A percentile compares a stretch with the other conserved stretches of the same genome.
Evolutionary conservation across 2,888 invertebrate genomes (phyloP).

Genomic region (Eristalis pertinax): DNA sequence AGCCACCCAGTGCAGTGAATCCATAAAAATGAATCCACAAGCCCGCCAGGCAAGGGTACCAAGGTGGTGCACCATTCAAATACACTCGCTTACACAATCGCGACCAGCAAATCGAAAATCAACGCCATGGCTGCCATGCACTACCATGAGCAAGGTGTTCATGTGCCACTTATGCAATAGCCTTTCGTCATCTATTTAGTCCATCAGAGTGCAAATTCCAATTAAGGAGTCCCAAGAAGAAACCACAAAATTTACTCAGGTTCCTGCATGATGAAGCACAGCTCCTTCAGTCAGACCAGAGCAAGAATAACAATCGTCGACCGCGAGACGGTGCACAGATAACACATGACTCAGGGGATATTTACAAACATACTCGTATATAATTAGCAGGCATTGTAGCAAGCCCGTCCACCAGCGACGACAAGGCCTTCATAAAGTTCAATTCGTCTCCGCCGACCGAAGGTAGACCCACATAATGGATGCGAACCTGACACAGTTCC

Average conservation of each 20-base stretch:
- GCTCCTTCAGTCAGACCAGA: no score
- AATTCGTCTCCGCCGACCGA: slow-evolving; percentile 47
- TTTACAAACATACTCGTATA: not conserved
- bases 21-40: slow-evolving; percentile 58
- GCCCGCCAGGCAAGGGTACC: slow-evolving; percentile 8
- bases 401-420: slow-evolving; percentile 29
- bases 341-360: not conserved
- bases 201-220: not conserved
- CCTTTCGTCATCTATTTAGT: not conserved
- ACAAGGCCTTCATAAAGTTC: slow-evolving; percentile 54
- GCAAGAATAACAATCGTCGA: not conserved
- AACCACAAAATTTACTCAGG: no score
- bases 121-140: slow-evolving; percentile 27
- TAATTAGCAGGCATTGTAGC: not conserved
- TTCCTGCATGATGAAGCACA: not conserved
- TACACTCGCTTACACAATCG: slow-evolving; percentile 31
- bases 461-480: slow-evolving; percentile 62
- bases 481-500: slow-evolving; percentile 69
- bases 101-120: slow-evolving; percentile 41
- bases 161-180: slow-evolving; percentile 32
- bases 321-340: not conserved
- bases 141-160: slow-evolving; percentile 5
- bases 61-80: not conserved
- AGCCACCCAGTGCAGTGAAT: slow-evolving; percentile 32
- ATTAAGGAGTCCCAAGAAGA: not conserved